A percentile compares a stretch with the other conserved stretches of the same genome.
Evolutionary conservation across 53 echinoderm and acorn worm genomes (phyloP).

Genomic region (Hippasteria phrygiana): DNA sequence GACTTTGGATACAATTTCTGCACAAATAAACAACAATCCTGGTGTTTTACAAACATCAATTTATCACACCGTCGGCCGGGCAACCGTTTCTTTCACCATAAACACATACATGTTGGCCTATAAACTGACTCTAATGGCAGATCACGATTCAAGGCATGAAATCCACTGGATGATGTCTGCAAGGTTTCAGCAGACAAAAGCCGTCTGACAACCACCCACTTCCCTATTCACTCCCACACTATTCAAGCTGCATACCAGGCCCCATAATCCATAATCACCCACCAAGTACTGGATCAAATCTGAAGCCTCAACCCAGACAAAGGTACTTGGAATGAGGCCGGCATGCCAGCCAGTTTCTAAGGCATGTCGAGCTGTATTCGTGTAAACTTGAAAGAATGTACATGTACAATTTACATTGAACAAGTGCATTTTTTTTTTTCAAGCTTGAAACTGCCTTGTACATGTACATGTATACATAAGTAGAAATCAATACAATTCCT

Average conservation of each 20-base stretch:
- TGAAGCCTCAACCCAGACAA: neutral
- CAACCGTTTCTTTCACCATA: neutral
- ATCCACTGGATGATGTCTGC: neutral
- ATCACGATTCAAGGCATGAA: neutral
- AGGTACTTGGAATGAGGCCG: too few species aligned
- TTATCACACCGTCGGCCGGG: slow-evolving; percentile 1
- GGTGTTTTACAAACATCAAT: neutral
- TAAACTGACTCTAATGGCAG: neutral
- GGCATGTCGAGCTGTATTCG: too few species aligned
- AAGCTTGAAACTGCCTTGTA: too few species aligned
- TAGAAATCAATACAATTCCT: too few species aligned
- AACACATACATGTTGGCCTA: neutral
- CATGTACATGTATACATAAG: too few species aligned
- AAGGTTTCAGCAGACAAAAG: slow-evolving; percentile 35
- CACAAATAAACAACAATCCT: slow-evolving; percentile 27
- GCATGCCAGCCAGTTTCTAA: too few species aligned
- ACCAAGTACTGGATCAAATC: neutral
- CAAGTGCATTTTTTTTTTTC: too few species aligned
- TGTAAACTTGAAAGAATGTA: too few species aligned
- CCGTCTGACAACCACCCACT: neutral
- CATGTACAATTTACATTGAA: too few species aligned
- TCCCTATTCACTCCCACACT: neutral
- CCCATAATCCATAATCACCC: neutral
- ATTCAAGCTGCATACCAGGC: neutral
- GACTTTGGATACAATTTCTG: slow-evolving; percentile 3